Conservation (phyloP, 2,888 invertebrate genomes). For the Hipparchia sbordonii region DNA sequence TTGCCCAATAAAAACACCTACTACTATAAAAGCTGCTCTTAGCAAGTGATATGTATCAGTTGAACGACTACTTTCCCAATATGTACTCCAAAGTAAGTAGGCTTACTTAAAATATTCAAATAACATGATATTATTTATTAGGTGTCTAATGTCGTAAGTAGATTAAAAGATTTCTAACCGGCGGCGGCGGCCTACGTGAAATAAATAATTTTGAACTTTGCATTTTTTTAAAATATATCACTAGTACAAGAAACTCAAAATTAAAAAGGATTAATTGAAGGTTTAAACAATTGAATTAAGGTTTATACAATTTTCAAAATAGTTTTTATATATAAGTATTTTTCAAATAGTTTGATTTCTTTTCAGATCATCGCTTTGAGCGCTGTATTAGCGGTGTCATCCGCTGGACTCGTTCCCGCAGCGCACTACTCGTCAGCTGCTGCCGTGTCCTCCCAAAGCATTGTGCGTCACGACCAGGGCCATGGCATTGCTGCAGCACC, state of each 20-base stretch:
- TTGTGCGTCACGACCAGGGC: slow-evolving; percentile 54
- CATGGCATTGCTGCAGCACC: slow-evolving; percentile 44
- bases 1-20: slow-evolving; percentile 7
- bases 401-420: slow-evolving; percentile 63
- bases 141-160: neutral
- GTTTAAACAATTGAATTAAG: neutral
- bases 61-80: slow-evolving; percentile 41
- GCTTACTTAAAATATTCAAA: slow-evolving; percentile 7
- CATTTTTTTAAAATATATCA: no score
- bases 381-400: slow-evolving; percentile 67
- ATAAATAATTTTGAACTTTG: no score
- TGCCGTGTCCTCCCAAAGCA: slow-evolving; percentile 69
- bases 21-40: slow-evolving; percentile 14
- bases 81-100: slow-evolving; percentile 72
- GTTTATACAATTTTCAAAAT: neutral
- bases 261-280: neutral
- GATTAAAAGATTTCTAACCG: neutral
- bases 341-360: neutral
- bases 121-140: neutral
- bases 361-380: slow-evolving; percentile 48
- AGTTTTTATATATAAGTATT: neutral
- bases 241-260: neutral
- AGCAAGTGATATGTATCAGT: slow-evolving; percentile 18
- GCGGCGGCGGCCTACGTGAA: no score
- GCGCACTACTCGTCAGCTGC: slow-evolving; percentile 66